Conservation (phyloP, 2,113 vertebrate species). For the Clarias batrachus region DNA sequence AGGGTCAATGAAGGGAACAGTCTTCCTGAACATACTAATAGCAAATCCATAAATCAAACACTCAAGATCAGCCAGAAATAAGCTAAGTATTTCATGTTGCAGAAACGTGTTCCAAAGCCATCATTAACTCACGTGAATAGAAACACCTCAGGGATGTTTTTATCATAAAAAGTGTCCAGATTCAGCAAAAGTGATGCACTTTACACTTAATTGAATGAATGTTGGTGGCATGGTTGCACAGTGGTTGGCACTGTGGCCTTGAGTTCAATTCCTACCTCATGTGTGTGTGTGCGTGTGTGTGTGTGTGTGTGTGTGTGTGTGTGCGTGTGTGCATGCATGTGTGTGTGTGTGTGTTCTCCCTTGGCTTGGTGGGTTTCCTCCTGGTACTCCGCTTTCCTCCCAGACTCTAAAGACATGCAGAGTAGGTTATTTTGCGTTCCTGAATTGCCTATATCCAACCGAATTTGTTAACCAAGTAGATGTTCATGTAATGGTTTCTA, state of each 20-base stretch:
- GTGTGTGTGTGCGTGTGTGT: no score
- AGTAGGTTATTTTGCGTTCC: no score
- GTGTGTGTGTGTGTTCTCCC: no score
- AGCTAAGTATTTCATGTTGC: background rate
- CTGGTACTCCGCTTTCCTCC: no score
- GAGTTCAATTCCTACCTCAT: no score
- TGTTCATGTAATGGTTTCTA: background rate
- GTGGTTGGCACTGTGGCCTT: no score
- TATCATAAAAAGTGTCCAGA: background rate
- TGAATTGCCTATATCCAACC: background rate
- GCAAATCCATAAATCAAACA: constrained; percentile 28
- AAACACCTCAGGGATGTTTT: constrained; percentile 24
- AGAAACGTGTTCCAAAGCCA: constrained; percentile 14
- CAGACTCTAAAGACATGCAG: no score
- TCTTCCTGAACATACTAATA: constrained; percentile 39
- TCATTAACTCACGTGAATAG: constrained; percentile 18
- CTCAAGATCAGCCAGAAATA: background rate
- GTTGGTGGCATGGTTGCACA: background rate
- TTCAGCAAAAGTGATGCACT: background rate
- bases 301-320: no score
- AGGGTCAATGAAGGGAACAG: constrained; percentile 29
- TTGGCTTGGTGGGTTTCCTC: no score
- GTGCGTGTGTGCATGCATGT: no score
- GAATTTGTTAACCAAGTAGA: no score
- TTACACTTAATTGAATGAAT: background rate